Conservation (phyloP, 2,888 invertebrate genomes). For the Hoplodrina blanda region DNA sequence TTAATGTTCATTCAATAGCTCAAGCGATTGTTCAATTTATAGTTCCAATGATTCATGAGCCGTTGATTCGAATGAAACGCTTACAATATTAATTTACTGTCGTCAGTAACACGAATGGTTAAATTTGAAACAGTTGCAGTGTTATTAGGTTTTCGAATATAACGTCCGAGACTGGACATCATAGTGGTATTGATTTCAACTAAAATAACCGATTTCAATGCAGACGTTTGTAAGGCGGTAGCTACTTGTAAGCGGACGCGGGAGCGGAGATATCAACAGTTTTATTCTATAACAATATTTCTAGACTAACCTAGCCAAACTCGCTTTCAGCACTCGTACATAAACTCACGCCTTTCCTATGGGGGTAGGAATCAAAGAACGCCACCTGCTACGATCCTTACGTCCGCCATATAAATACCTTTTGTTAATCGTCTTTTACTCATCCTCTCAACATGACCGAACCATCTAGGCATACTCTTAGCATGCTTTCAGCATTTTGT, state of each 20-base stretch:
- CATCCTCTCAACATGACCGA: too few relatives aligned
- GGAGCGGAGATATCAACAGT: too few relatives aligned
- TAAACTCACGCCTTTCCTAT: too few relatives aligned
- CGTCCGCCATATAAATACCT: too few relatives aligned
- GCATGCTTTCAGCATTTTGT: too few relatives aligned
- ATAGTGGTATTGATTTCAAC: constrained; percentile 63
- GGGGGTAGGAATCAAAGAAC: too few relatives aligned
- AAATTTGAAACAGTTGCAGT: constrained; percentile 13
- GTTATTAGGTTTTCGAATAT: constrained; percentile 41
- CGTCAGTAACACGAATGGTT: background rate
- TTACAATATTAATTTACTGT: constrained; percentile 12
- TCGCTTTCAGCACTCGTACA: too few relatives aligned
- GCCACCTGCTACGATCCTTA: too few relatives aligned
- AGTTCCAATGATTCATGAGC: constrained; percentile 22
- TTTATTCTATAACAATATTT: too few relatives aligned
- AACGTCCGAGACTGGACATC: constrained; percentile 37
- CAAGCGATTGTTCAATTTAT: constrained; percentile 26
- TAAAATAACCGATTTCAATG: constrained; percentile 65
- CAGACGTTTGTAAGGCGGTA: constrained; percentile 35
- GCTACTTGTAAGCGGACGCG: background rate
- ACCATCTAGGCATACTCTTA: too few relatives aligned
- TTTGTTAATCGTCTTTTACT: too few relatives aligned
- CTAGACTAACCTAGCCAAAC: too few relatives aligned
- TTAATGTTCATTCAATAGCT: constrained; percentile 17
- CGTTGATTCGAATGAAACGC: constrained; percentile 13